Conservation (phyloP, 2,113 vertebrate genomes). For the Numenius arquata region DNA sequence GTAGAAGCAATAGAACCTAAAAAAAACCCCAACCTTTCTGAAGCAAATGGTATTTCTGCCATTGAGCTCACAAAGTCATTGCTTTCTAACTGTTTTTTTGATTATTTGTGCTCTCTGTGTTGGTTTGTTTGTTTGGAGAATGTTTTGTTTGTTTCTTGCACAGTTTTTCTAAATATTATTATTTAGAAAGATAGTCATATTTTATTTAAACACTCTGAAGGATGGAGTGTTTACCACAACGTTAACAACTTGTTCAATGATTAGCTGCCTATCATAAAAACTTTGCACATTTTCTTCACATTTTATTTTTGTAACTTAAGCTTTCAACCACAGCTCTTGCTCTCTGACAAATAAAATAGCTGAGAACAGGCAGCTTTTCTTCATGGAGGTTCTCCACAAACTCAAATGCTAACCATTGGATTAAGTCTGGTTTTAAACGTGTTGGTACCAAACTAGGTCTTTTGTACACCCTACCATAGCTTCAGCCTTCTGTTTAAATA, state of each 20-base stretch:
- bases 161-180: neutral
- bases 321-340: neutral
- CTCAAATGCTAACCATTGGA: neutral
- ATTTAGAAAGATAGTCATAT: neutral
- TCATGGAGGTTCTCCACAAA: neutral
- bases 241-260: neutral
- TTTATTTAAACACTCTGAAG: neutral
- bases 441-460: neutral
- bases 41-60: neutral
- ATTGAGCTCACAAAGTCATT: neutral
- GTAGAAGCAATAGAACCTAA: neutral
- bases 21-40: neutral
- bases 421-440: neutral
- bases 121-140: neutral
- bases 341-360: neutral
- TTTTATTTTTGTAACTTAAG: neutral
- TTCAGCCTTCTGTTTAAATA: neutral
- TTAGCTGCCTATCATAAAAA: neutral
- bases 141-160: neutral
- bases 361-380: neutral
- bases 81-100: neutral
- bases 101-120: neutral
- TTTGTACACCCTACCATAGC: neutral
- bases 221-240: neutral
- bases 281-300: neutral